A percentile compares a stretch with the other conserved stretches of the same genome.
These are phyloP conservation scores for Marcusenius ussheri DNA, from an alignment of 2,113 vertebrate species.

Conservation along the genomic window DNA sequence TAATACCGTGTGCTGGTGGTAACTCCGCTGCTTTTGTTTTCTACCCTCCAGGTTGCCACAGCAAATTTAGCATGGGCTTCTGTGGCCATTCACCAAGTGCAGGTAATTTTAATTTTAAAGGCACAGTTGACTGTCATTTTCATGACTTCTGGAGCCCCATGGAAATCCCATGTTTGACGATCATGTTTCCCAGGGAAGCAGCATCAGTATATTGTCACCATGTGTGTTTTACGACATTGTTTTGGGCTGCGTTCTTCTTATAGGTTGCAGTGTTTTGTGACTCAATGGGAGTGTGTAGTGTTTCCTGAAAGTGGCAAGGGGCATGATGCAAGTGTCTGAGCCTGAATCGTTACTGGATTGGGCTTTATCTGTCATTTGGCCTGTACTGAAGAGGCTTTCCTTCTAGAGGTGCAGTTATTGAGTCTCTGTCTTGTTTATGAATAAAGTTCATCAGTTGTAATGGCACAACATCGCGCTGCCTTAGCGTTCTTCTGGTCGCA, in stretches of 20 bases:
- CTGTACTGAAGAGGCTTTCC: slow-evolving; percentile 46
- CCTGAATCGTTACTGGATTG: slow-evolving; percentile 46
- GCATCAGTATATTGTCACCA: not conserved
- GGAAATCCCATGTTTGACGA: not conserved
- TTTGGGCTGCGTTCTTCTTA: not conserved
- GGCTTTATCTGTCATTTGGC: slow-evolving; percentile 32
- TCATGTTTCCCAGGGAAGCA: not conserved
- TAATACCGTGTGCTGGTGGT: not conserved
- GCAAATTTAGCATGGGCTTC: slow-evolving; percentile 95
- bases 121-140: not conserved
- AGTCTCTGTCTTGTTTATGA: slow-evolving; percentile 48
- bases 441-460: slow-evolving; percentile 27
- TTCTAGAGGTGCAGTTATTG: slow-evolving; percentile 56
- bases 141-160: not conserved
- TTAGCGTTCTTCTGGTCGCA: slow-evolving; percentile 38
- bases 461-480: slow-evolving; percentile 44
- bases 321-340: not conserved
- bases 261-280: not conserved
- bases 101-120: slow-evolving; percentile 58
- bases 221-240: slow-evolving; percentile 53
- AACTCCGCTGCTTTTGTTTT: slow-evolving; percentile 28
- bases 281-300: not conserved
- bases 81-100: slow-evolving; percentile 95
- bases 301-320: not conserved
- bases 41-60: slow-evolving; percentile 76